phyloP scores from a whole-genome alignment of 2,888 invertebrate species.

The Calliopum simillimum region DNA sequence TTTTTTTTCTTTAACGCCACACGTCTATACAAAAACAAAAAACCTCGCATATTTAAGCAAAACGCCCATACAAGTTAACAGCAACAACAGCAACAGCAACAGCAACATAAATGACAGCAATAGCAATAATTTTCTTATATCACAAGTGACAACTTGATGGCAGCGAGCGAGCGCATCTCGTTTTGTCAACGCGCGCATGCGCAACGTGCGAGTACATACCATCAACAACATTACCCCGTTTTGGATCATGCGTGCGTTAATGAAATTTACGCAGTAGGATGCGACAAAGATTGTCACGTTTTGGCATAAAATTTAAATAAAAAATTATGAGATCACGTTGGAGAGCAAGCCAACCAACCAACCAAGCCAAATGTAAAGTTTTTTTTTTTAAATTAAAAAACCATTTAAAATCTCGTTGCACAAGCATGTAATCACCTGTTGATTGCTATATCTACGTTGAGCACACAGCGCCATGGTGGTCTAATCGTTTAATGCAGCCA shows the following conservation, averaged over 20 bases:
- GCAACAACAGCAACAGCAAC: background rate
- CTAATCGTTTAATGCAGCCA: no score
- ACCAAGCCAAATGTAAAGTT: no score
- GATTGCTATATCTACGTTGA: no score
- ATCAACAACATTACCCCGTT: background rate
- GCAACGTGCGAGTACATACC: background rate
- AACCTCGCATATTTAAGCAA: background rate
- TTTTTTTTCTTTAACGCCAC: background rate
- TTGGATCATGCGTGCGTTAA: background rate
- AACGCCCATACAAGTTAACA: background rate
- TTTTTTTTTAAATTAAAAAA: no score
- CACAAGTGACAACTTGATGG: slow-evolving; percentile 28
- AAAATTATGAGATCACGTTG: slow-evolving; percentile 17
- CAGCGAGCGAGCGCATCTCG: background rate
- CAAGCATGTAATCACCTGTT: no score
- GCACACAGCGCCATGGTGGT: no score
- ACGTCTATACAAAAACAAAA: background rate
- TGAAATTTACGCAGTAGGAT: no score
- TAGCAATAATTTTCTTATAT: slow-evolving; percentile 3
- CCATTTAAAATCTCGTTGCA: no score
- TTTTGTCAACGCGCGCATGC: background rate
- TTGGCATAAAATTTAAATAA: slow-evolving; percentile 28
- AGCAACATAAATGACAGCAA: slow-evolving; percentile 1
- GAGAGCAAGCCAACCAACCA: no score
- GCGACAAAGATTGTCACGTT: slow-evolving; percentile 16